These are phyloP conservation scores for Hydractinia symbiolongicarpus DNA, from an alignment of 30 jellyfish, hydroid and myxozoan species.

Conservation along the genomic window DNA sequence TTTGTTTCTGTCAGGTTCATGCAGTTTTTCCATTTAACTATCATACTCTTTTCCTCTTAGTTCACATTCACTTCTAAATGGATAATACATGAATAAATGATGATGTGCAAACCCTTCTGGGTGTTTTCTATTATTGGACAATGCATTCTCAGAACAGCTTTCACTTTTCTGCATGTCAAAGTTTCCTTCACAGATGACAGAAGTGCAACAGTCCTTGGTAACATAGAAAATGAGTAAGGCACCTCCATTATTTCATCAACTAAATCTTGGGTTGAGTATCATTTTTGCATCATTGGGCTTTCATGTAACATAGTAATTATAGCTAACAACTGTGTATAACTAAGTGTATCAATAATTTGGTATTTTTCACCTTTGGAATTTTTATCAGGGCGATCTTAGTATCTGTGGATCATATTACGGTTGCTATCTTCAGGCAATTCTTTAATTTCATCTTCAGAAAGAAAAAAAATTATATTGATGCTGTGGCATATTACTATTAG, in stretches of 20 bases:
- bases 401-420: too few relatives aligned
- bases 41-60: not conserved
- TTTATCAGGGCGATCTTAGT: too few relatives aligned
- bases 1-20: not conserved
- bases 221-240: not conserved
- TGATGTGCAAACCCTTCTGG: conserved; percentile 24
- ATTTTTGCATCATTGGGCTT: not conserved
- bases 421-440: too few relatives aligned
- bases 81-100: not conserved
- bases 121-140: not conserved
- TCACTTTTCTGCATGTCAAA: not conserved
- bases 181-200: not conserved
- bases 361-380: too few relatives aligned
- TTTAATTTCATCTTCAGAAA: too few relatives aligned
- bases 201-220: not conserved
- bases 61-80: conserved; percentile 22
- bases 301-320: not conserved
- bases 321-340: conserved; percentile 1
- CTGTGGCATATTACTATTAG: too few relatives aligned
- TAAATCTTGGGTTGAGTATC: not conserved
- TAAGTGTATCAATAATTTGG: not conserved
- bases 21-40: too few relatives aligned
- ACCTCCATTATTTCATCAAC: not conserved
- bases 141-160: not conserved
- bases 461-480: too few relatives aligned